phyloP scores from a whole-genome alignment of 2,113 vertebrate species.

The Lepidothrix coronata region DNA sequence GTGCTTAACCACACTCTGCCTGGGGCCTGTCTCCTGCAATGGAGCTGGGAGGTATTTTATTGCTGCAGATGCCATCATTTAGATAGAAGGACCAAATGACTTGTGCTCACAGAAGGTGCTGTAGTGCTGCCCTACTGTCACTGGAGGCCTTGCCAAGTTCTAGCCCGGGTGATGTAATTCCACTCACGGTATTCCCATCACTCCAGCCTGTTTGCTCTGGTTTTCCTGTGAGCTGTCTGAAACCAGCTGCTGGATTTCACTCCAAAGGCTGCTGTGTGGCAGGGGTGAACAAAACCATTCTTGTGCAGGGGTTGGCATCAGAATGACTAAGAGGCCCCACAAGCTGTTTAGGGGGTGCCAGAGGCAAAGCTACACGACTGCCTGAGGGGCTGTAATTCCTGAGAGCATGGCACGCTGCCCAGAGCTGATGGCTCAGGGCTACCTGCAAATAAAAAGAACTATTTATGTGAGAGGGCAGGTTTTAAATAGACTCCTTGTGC shows the following conservation, averaged over 20 bases:
- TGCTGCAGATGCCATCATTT: neutral
- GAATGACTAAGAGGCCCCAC: neutral
- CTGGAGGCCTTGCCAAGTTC: neutral
- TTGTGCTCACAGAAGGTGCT: neutral
- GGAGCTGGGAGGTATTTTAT: neutral
- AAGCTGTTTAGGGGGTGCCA: neutral
- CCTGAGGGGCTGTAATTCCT: slow-evolving; percentile 31
- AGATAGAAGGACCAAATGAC: neutral
- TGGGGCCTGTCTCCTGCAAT: neutral
- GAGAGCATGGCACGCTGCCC: neutral
- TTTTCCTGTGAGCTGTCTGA: neutral
- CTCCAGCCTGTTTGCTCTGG: neutral
- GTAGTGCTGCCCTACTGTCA: neutral
- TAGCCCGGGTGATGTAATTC: neutral
- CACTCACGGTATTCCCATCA: neutral
- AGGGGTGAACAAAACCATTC: neutral
- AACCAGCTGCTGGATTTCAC: neutral
- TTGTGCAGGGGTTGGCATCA: neutral
- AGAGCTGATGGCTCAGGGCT: slow-evolving; percentile 9
- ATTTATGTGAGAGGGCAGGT: slow-evolving; percentile 35
- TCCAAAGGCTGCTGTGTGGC: neutral
- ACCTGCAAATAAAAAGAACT: slow-evolving; percentile 33
- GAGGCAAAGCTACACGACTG: neutral
- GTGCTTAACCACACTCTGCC: neutral
- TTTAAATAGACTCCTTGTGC: slow-evolving; percentile 40